A percentile compares a stretch with the other conserved stretches of the same genome.
These are phyloP conservation scores for Tipula unca DNA, from an alignment of 2,888 invertebrate species.

Conservation along the genomic window DNA sequence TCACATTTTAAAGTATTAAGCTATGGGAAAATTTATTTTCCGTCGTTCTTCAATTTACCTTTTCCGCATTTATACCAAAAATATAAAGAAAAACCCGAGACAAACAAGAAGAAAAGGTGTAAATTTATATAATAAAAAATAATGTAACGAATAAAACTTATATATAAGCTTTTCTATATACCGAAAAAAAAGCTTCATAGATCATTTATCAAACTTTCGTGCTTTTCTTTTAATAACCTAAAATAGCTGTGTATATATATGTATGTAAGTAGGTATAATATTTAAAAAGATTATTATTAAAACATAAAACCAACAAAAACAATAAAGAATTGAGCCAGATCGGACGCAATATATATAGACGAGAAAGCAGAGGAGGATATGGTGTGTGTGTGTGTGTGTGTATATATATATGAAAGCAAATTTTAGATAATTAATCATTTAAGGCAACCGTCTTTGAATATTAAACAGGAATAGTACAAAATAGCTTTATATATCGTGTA, in stretches of 20 bases:
- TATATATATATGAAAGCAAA: neutral
- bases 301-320: neutral
- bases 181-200: neutral
- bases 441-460: constrained; percentile 4
- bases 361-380: neutral
- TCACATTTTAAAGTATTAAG: neutral
- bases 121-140: neutral
- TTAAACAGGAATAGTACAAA: neutral
- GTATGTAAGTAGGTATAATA: neutral
- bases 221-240: neutral
- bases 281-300: neutral
- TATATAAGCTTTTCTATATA: neutral
- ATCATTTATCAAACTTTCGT: neutral
- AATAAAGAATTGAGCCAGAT: neutral
- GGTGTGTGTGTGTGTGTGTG: too few species aligned
- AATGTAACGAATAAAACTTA: neutral
- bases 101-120: neutral
- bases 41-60: neutral
- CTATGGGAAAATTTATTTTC: neutral
- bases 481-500: neutral
- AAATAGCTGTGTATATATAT: neutral
- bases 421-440: neutral
- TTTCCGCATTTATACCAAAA: neutral
- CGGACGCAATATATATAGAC: neutral
- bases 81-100: neutral